Evolutionary conservation across 2,113 vertebrate species (phyloP).

Genomic region (Ctenomys sociabilis): DNA sequence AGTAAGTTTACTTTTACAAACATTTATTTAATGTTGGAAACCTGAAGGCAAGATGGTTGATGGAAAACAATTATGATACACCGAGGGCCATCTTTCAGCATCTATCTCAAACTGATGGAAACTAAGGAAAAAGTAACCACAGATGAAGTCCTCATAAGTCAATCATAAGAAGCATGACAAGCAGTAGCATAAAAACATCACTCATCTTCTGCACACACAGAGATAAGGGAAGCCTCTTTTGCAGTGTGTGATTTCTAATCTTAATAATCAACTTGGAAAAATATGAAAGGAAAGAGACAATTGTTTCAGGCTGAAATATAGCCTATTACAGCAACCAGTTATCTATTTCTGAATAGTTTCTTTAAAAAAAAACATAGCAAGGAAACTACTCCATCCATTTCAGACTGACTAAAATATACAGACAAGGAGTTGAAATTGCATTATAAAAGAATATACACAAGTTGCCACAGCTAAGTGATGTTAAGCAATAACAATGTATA

Average conservation of each 20-base stretch:
- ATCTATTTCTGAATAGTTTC: neutral
- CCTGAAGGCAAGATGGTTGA: conserved; percentile 50
- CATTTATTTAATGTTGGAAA: conserved; percentile 77
- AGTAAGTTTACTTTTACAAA: conserved; percentile 72
- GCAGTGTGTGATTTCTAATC: neutral
- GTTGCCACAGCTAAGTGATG: neutral
- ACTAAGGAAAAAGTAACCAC: neutral
- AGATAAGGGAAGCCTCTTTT: neutral
- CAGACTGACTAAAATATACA: neutral
- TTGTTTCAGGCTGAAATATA: neutral
- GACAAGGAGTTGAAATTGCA: neutral
- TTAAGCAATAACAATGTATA: neutral
- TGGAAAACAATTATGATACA: conserved; percentile 50
- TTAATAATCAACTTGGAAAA: conserved; percentile 30
- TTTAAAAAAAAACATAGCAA: neutral
- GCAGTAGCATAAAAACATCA: neutral
- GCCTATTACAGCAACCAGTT: neutral
- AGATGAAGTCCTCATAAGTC: conserved; percentile 39
- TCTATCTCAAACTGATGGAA: conserved; percentile 47
- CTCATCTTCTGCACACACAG: neutral
- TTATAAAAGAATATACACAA: neutral
- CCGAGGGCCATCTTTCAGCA: conserved; percentile 57
- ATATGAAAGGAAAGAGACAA: neutral
- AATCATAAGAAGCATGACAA: conserved; percentile 35
- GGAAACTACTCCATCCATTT: neutral